These are phyloP conservation scores for Oreotragus oreotragus DNA, from an alignment of 2,113 vertebrate genomes.

Conservation along the genomic window DNA sequence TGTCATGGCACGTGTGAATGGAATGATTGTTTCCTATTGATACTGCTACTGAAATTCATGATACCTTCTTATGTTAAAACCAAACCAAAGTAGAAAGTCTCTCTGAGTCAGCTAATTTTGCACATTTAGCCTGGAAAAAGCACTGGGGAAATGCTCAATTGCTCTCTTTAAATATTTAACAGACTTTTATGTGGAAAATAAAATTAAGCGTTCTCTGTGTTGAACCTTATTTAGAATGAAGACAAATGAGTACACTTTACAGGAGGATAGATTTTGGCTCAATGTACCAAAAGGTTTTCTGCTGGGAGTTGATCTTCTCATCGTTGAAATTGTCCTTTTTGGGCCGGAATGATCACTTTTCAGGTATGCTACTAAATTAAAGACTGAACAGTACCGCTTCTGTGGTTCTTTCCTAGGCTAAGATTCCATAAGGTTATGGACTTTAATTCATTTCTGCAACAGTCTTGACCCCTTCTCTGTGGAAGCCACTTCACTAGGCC, in stretches of 20 bases:
- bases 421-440: background rate
- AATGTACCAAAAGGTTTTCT: background rate
- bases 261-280: background rate
- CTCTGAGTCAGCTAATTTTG: slow-evolving; percentile 22
- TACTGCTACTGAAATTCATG: background rate
- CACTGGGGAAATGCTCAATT: slow-evolving; percentile 9
- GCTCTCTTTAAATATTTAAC: slow-evolving; percentile 54
- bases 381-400: background rate
- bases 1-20: background rate
- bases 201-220: slow-evolving; percentile 20
- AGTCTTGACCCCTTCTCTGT: background rate
- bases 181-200: slow-evolving; percentile 38
- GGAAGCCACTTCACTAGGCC: background rate
- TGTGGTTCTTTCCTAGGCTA: background rate
- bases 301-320: background rate
- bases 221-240: slow-evolving; percentile 34
- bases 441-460: background rate
- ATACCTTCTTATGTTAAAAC: slow-evolving; percentile 3
- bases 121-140: slow-evolving; percentile 7
- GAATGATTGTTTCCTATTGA: background rate
- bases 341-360: background rate
- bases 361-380: background rate
- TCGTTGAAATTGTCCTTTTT: background rate
- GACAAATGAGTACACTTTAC: background rate
- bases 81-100: background rate